phyloP scores from a whole-genome alignment of 1,140 invertebrate genomes.

The Anagrus nilaparvatae region DNA sequence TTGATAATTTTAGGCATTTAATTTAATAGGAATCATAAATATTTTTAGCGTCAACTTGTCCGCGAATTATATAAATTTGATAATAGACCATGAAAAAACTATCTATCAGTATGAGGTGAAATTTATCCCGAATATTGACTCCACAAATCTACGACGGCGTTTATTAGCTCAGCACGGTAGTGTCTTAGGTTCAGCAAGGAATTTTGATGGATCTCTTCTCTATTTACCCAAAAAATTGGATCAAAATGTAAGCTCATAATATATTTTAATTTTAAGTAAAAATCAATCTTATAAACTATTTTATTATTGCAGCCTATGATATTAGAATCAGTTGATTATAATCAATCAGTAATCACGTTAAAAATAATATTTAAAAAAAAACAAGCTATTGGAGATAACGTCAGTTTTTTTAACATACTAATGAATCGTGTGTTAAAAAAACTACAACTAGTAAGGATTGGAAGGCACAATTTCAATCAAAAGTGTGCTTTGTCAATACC shows the following conservation, averaged over 20 bases:
- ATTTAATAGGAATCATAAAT: too few species aligned
- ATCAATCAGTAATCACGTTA: slow-evolving; percentile 47
- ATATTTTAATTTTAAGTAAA: slow-evolving; percentile 8
- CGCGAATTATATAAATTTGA: slow-evolving; percentile 64
- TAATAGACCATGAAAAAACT: slow-evolving; percentile 48
- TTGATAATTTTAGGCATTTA: too few species aligned
- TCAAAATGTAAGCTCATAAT: slow-evolving; percentile 35
- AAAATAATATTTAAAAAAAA: slow-evolving; percentile 57
- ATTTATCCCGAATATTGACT: slow-evolving; percentile 64
- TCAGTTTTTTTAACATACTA: slow-evolving; percentile 80
- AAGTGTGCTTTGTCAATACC: slow-evolving; percentile 58
- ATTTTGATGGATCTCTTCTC: slow-evolving; percentile 52
- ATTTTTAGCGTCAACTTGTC: slow-evolving; percentile 37
- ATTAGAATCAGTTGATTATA: slow-evolving; percentile 49
- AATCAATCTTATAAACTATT: too few species aligned
- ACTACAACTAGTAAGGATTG: slow-evolving; percentile 65
- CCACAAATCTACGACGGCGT: slow-evolving; percentile 51
- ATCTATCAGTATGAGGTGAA: slow-evolving; percentile 74
- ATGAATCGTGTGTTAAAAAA: slow-evolving; percentile 71
- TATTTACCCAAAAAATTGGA: slow-evolving; percentile 47
- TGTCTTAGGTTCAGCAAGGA: slow-evolving; percentile 40
- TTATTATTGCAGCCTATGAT: slow-evolving; percentile 40
- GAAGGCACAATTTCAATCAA: slow-evolving; percentile 70
- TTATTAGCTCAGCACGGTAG: slow-evolving; percentile 52
- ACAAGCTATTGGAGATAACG: slow-evolving; percentile 54